These are phyloP conservation scores for Moxostoma hubbsi DNA, from an alignment of 2,797 vertebrate species.

Conservation along the genomic window DNA sequence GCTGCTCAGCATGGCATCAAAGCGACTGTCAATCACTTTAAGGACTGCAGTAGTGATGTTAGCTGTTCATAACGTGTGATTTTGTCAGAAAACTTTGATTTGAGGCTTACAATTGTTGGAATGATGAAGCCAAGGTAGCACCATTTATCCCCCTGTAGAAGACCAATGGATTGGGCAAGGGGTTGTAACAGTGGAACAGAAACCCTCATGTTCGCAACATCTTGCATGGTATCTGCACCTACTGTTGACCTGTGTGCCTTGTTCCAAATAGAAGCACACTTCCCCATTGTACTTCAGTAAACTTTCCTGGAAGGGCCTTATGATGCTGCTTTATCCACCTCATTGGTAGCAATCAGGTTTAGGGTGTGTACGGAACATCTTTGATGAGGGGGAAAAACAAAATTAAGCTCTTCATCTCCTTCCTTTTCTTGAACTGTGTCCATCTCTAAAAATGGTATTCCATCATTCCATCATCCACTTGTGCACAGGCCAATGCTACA, in stretches of 20 bases:
- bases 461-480: conserved; percentile 1
- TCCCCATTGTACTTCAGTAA: conserved; percentile 46
- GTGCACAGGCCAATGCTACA: conserved; percentile 35
- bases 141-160: no score
- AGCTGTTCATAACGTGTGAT: no score
- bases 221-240: not conserved
- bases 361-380: conserved; percentile 36
- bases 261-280: conserved; percentile 42
- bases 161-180: no score
- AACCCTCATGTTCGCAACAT: no score
- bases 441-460: conserved; percentile 26
- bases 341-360: conserved; percentile 37
- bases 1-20: no score
- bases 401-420: conserved; percentile 30
- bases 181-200: no score
- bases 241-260: conserved; percentile 15
- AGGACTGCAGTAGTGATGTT: no score
- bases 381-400: conserved; percentile 41
- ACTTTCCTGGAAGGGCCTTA: not conserved
- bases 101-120: no score
- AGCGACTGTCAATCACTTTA: no score
- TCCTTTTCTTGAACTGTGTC: conserved; percentile 26
- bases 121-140: no score
- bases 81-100: no score
- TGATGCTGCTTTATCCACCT: conserved; percentile 19